Conservation (phyloP, 2,888 invertebrate genomes). For the Crematogaster levior region DNA sequence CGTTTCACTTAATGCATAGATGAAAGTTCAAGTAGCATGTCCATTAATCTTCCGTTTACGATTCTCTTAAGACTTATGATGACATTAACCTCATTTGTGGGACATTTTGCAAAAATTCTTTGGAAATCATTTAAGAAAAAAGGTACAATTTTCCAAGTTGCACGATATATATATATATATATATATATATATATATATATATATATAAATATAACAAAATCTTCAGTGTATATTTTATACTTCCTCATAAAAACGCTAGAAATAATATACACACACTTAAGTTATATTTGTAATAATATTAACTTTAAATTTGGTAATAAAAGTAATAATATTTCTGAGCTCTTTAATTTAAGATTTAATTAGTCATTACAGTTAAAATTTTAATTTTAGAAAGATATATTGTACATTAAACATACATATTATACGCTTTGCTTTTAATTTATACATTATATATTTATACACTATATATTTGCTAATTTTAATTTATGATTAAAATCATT, state of each 20-base stretch:
- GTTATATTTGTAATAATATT: background rate
- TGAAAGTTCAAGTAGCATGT: conserved; percentile 2
- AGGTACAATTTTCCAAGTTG: background rate
- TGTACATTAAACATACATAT: no score
- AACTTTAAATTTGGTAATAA: background rate
- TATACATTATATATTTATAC: no score
- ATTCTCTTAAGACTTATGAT: conserved; percentile 21
- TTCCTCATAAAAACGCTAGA: background rate
- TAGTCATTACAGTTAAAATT: background rate
- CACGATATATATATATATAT: background rate
- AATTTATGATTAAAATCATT: background rate
- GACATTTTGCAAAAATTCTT: conserved; percentile 2
- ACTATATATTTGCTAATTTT: background rate
- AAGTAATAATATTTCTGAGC: background rate
- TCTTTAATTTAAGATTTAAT: background rate
- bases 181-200: no score
- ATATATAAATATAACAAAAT: no score
- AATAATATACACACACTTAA: background rate
- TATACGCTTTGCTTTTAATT: no score
- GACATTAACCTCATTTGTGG: conserved; percentile 17
- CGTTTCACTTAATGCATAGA: conserved; percentile 52
- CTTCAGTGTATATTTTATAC: conserved; percentile 1
- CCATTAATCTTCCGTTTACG: conserved; percentile 61
- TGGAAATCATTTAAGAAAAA: background rate
- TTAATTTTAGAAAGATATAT: background rate